phyloP scores from a whole-genome alignment of 2,888 invertebrate species.

The Agrochola lota region DNA sequence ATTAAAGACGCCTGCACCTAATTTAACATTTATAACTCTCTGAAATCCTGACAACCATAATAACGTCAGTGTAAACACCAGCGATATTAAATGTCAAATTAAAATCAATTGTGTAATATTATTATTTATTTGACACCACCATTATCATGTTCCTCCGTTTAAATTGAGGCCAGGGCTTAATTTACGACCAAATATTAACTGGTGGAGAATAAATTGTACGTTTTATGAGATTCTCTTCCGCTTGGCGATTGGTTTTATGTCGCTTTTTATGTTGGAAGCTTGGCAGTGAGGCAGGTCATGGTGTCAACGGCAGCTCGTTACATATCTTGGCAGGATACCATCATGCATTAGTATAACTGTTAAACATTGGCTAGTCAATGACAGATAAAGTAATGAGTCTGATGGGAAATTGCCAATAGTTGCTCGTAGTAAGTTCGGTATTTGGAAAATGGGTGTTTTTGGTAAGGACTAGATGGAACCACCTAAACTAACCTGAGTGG shows the following conservation, averaged over 20 bases:
- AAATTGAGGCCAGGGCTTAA: conserved; percentile 47
- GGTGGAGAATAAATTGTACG: conserved; percentile 45
- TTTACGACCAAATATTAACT: conserved; percentile 55
- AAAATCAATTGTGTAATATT: conserved; percentile 59
- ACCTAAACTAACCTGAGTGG: not conserved
- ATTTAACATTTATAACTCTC: not conserved
- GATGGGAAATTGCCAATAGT: not conserved
- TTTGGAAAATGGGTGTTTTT: not conserved
- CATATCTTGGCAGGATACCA: conserved; percentile 14
- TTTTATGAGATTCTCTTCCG: conserved; percentile 57
- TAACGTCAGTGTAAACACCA: conserved; percentile 9
- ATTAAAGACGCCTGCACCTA: not conserved
- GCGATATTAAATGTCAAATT: conserved; percentile 53
- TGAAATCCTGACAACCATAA: conserved; percentile 2
- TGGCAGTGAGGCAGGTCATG: conserved; percentile 51
- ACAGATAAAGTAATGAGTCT: not conserved
- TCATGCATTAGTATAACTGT: not conserved
- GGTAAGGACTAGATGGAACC: not conserved
- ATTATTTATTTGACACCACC: conserved; percentile 55
- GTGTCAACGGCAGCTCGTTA: conserved; percentile 23
- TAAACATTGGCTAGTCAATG: not conserved
- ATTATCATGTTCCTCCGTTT: conserved; percentile 40
- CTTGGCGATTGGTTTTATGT: conserved; percentile 32
- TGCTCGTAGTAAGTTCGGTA: not conserved
- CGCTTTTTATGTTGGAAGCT: conserved; percentile 19